Base-by-base conservation (phyloP, 1,140 invertebrate species). In the Phymastichus coffea region DNA sequence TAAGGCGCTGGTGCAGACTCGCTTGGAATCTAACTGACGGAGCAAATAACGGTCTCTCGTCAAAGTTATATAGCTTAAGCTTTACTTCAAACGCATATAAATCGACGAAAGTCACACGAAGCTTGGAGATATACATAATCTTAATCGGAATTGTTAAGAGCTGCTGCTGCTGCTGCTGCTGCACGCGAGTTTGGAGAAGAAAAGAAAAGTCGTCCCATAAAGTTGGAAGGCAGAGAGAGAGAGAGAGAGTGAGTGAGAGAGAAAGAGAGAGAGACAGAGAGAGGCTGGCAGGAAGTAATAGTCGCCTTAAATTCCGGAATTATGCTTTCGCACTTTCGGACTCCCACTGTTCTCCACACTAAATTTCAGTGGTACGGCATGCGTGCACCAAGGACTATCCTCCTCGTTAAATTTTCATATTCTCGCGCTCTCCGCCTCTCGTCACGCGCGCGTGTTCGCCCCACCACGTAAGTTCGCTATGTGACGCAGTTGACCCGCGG, bases 91-190 rank as follows among this genome's bases (percentile, higher is more conserved):
- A n/a, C n/a, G n/a, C n/a, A n/a, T n/a, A n/a, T n/a, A n/a, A n/a
- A n/a, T n/a, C n/a, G n/a, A n/a, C n/a, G n/a, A n/a, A n/a, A n/a
- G n/a, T n/a, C n/a, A n/a, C n/a, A n/a, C n/a, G n/a, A n/a, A n/a
- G n/a, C n/a, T n/a, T n/a, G n/a, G n/a, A n/a, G n/a, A n/a, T n/a
- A n/a, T n/a, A n/a, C n/a, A n/a, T n/a, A n/a, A 64, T 62, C 65
- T 63, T 67, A 64, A 67, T 69, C 63, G 65, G 58, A 60, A 68
- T 68, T 53, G 59, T 66, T 61, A 62, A 59, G 54, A 28, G 1
- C 43, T 19, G 17, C 17, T 33, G 28, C 28, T 33, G 28, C 28
- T 33, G 28, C 49, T 48, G 51, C 41, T 63, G 55, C 64, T 40
- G 26, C n/a, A n/a, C n/a, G n/a, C n/a, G n/a, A n/a, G n/a, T 35